Conservation (phyloP, 1,140 invertebrate genomes). For the Drosophila melanogaster region DNA sequence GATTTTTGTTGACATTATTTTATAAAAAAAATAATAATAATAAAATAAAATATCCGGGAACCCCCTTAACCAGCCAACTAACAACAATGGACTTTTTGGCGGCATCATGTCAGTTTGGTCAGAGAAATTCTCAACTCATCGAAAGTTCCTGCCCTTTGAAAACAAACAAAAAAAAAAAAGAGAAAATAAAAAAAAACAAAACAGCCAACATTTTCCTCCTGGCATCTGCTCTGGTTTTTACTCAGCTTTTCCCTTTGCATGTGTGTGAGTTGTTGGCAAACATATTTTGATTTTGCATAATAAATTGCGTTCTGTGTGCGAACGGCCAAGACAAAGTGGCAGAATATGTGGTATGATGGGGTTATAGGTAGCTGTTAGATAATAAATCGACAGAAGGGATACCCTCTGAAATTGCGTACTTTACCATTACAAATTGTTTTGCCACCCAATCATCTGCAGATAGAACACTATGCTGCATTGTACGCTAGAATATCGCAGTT, state of each 20-base stretch:
- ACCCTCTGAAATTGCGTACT: background rate
- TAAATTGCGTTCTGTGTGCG: constrained; percentile 48
- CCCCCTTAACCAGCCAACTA: background rate
- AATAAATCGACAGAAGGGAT: background rate
- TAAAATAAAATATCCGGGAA: constrained; percentile 60
- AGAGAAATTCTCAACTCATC: background rate
- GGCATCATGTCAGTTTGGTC: constrained; percentile 8
- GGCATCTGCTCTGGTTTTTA: background rate
- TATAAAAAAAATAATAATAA: constrained; percentile 35
- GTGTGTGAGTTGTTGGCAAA: constrained; percentile 8
- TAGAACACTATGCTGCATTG: too few relatives aligned
- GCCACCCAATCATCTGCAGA: too few relatives aligned
- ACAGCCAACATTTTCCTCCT: background rate
- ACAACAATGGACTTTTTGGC: constrained; percentile 16
- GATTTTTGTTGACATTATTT: constrained; percentile 84
- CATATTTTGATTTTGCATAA: constrained; percentile 65
- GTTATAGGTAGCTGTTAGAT: background rate
- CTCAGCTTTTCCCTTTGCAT: background rate
- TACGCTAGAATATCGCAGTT: too few relatives aligned
- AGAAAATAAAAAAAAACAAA: background rate
- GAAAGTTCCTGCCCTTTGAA: background rate
- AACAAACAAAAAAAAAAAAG: too few relatives aligned
- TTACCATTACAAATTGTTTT: too few relatives aligned
- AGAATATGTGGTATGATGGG: background rate
- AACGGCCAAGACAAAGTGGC: constrained; percentile 17